These are phyloP conservation scores for Chironomus riparius DNA, from an alignment of 2,888 invertebrate species.

Conservation along the genomic window DNA sequence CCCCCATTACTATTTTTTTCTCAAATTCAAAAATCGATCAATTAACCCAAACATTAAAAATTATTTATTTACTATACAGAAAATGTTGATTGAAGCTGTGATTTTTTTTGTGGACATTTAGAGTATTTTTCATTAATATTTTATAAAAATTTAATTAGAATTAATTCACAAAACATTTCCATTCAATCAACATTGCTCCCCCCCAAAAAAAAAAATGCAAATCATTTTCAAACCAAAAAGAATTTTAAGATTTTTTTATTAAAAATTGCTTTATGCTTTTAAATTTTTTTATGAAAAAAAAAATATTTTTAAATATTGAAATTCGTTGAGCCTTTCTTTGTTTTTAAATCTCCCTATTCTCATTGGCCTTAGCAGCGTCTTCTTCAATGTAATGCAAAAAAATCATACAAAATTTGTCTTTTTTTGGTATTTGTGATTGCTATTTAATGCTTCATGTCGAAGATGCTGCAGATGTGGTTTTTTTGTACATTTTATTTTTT, in stretches of 20 bases:
- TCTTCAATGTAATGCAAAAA: neutral
- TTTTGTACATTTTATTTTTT: neutral
- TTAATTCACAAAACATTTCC: neutral
- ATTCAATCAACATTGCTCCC: neutral
- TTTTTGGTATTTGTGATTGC: neutral
- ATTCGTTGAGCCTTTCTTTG: neutral
- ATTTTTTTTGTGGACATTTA: neutral
- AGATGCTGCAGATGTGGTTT: neutral
- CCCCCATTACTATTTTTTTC: neutral
- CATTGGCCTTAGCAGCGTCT: neutral
- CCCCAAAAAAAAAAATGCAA: conserved; percentile 4
- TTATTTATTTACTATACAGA: no score
- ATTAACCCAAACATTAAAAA: neutral
- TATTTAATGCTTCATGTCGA: neutral
- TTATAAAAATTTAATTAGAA: neutral
- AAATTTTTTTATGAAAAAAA: neutral
- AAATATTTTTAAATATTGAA: neutral
- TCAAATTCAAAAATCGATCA: neutral
- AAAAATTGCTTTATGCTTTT: neutral
- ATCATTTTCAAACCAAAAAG: conserved; percentile 1
- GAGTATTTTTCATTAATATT: neutral
- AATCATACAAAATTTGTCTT: neutral
- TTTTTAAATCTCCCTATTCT: neutral
- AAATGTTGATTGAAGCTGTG: neutral
- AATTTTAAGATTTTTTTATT: neutral